Conservation (phyloP, 2,797 vertebrate genomes). For the Echeneis naucrates region DNA sequence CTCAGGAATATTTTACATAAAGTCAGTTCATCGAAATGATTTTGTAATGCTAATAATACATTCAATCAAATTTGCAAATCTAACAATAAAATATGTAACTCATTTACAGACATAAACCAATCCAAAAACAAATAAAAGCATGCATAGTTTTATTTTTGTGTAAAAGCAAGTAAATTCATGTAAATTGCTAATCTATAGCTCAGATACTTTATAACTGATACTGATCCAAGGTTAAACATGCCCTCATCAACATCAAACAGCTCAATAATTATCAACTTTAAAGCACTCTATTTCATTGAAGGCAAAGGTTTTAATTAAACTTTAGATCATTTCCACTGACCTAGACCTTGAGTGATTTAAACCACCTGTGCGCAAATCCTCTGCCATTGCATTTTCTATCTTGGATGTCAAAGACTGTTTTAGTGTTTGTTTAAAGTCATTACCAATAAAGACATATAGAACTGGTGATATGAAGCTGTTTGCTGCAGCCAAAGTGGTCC, state of each 20-base stretch:
- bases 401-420: constrained; percentile 83
- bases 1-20: neutral
- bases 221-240: neutral
- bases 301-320: neutral
- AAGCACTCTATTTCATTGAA: neutral
- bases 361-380: constrained; percentile 84
- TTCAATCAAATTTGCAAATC: neutral
- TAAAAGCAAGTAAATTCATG: neutral
- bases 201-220: neutral
- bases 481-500: constrained; percentile 84
- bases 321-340: constrained; percentile 42
- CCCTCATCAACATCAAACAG: neutral
- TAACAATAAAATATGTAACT: constrained; percentile 1
- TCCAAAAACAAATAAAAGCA: neutral
- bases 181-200: neutral
- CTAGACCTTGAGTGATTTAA: constrained; percentile 79
- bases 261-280: neutral
- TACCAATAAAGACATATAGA: constrained; percentile 91
- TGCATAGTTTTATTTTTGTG: neutral
- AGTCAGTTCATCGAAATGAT: neutral
- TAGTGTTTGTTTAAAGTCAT: constrained; percentile 89
- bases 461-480: constrained; percentile 92
- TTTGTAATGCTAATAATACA: neutral
- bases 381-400: constrained; percentile 87
- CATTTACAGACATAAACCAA: neutral